Percentiles rank a stretch among this genome's conserved stretches.
These are phyloP conservation scores for Python bivittatus DNA, from an alignment of 2,113 vertebrate genomes.

Conservation along the genomic window DNA sequence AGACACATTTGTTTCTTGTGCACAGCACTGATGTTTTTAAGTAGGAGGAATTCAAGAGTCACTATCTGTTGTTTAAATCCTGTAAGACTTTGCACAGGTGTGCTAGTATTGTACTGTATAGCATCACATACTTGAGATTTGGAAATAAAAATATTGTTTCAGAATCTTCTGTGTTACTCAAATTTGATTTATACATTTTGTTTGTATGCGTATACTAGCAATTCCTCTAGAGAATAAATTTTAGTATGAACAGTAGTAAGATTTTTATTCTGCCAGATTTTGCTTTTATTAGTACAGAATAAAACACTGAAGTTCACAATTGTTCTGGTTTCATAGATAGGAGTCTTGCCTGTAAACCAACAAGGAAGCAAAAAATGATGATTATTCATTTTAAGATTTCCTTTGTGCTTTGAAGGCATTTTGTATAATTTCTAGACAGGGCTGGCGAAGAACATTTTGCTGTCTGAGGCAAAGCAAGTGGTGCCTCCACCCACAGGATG, in stretches of 20 bases:
- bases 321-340: neutral
- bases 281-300: neutral
- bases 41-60: conserved; percentile 64
- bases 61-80: conserved; percentile 74
- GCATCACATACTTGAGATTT: conserved; percentile 83
- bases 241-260: neutral
- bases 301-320: neutral
- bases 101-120: conserved; percentile 80
- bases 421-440: neutral
- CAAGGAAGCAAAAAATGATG: neutral
- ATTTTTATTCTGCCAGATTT: neutral
- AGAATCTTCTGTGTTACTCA: conserved; percentile 44
- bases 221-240: neutral
- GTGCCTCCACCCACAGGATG: neutral
- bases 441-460: neutral
- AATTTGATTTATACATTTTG: conserved; percentile 13
- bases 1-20: conserved; percentile 66
- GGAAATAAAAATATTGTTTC: conserved; percentile 84
- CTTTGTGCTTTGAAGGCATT: neutral
- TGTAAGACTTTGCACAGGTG: conserved; percentile 80
- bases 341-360: neutral
- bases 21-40: conserved; percentile 74
- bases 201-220: neutral
- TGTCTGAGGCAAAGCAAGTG: neutral
- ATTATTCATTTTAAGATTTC: neutral